phyloP scores from a whole-genome alignment of 1,140 invertebrate species.

The Pygmarrhopalites habei region DNA sequence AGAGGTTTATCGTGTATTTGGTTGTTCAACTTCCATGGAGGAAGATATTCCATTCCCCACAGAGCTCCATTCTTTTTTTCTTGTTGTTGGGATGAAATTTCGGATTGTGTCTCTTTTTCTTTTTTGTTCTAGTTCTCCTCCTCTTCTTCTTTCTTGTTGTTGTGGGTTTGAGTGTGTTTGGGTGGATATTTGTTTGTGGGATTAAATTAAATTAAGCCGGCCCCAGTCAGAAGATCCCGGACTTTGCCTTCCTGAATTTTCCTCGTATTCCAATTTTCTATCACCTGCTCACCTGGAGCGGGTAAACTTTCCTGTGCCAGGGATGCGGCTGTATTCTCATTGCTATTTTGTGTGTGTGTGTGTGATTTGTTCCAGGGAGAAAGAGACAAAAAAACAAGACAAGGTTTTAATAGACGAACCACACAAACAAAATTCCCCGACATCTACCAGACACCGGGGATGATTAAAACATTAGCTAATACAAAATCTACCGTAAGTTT shows the following conservation, averaged over 20 bases:
- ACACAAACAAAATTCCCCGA: not conserved
- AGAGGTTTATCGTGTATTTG: too few species aligned
- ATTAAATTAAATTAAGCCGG: constrained; percentile 24
- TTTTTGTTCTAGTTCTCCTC: too few species aligned
- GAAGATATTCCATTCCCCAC: too few species aligned
- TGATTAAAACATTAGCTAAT: not conserved
- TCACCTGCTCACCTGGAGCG: constrained; percentile 24
- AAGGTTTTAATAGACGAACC: not conserved
- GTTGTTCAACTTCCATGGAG: too few species aligned
- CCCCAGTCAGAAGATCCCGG: constrained; percentile 22
- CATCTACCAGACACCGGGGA: not conserved
- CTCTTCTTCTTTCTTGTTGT: too few species aligned
- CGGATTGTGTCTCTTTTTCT: too few species aligned
- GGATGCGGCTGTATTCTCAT: constrained; percentile 16
- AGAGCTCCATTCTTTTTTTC: too few species aligned
- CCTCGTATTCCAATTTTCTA: constrained; percentile 29
- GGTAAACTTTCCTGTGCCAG: constrained; percentile 30
- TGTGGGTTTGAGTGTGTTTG: too few species aligned
- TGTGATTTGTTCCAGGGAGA: too few species aligned
- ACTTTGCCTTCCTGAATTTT: constrained; percentile 30
- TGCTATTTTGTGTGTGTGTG: too few species aligned
- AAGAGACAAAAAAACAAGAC: not conserved
- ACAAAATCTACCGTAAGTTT: not conserved
- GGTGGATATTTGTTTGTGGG: too few species aligned
- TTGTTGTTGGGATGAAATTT: too few species aligned